These are phyloP conservation scores for Troglohyphantes excavatus DNA, from an alignment of 2,888 invertebrate genomes.

Conservation along the genomic window DNA sequence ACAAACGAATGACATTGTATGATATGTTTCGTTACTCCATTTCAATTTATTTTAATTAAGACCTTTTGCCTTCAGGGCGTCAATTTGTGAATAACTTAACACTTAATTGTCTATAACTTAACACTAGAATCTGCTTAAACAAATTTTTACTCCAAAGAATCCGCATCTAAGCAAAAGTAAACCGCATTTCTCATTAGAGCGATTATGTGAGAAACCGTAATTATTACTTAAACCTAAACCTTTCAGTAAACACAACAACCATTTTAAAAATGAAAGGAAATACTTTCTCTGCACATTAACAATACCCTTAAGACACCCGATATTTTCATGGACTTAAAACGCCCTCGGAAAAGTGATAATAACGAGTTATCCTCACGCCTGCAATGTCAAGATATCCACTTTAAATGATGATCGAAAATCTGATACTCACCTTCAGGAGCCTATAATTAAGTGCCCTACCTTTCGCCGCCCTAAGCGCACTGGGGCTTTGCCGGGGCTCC, in stretches of 20 bases:
- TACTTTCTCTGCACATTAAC: background rate
- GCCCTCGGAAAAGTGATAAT: constrained; percentile 24
- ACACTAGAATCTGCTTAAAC: too few relatives aligned
- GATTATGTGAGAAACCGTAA: background rate
- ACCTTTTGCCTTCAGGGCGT: too few relatives aligned
- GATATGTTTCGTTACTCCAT: too few relatives aligned
- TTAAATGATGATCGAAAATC: constrained; percentile 74
- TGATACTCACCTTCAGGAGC: constrained; percentile 63
- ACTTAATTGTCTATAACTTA: too few relatives aligned
- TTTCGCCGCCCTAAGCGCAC: constrained; percentile 20
- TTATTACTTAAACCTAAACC: background rate
- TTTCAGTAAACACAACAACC: background rate
- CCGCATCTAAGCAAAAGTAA: background rate
- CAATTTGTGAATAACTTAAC: too few relatives aligned
- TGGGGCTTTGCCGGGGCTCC: constrained; percentile 11
- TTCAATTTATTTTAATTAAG: too few relatives aligned
- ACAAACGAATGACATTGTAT: too few relatives aligned
- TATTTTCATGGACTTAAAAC: constrained; percentile 39
- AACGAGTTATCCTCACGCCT: constrained; percentile 61
- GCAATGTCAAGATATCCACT: constrained; percentile 66
- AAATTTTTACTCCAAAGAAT: background rate
- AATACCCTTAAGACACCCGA: constrained; percentile 5
- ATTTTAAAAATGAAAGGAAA: constrained; percentile 2
- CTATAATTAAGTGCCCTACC: constrained; percentile 60
- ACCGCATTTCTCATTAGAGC: background rate